Percentiles rank a stretch among this genome's conserved stretches.
Evolutionary conservation across 2,888 invertebrate genomes (phyloP).

Genomic region (Deroplatys truncata): DNA sequence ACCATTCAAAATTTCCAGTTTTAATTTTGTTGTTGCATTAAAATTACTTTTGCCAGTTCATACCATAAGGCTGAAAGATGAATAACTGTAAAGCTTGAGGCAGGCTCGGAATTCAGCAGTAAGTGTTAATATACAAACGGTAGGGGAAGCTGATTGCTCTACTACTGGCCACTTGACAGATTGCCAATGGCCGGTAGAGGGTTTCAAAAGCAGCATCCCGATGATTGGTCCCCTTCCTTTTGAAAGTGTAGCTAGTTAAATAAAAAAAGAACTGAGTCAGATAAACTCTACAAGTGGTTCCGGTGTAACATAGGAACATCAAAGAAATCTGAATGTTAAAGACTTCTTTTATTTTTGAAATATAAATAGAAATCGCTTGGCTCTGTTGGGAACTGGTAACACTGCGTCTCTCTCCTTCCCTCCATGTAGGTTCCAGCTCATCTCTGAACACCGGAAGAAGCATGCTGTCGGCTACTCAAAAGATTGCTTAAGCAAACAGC

Average conservation of each 20-base stretch:
- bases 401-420: not conserved
- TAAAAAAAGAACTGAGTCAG: not conserved
- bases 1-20: too few species aligned
- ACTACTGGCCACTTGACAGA: not conserved
- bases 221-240: not conserved
- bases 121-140: too few species aligned
- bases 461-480: not conserved
- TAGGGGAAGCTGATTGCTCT: too few species aligned
- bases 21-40: too few species aligned
- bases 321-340: constrained; percentile 6
- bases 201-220: not conserved
- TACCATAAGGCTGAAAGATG: too few species aligned
- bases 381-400: not conserved
- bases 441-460: not conserved
- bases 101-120: too few species aligned
- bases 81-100: too few species aligned
- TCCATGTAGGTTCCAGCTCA: not conserved
- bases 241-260: not conserved
- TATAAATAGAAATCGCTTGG: constrained; percentile 14
- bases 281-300: constrained; percentile 1
- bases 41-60: too few species aligned
- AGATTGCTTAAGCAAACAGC: not conserved
- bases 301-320: not conserved
- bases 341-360: not conserved
- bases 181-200: not conserved